Conservation (phyloP, 2,888 invertebrate species). For the Drosophila tripunctata region DNA sequence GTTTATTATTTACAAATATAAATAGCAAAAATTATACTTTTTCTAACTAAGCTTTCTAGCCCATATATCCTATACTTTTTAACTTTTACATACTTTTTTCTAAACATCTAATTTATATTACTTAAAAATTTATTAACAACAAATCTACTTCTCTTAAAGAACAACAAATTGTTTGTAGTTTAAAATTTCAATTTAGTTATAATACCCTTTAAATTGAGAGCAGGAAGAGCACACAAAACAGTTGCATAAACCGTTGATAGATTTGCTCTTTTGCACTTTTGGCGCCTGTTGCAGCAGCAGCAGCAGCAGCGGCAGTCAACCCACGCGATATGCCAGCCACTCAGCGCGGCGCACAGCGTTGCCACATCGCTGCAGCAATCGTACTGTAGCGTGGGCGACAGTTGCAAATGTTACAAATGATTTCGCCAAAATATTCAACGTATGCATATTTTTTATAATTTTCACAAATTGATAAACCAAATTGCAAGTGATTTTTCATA, state of each 20-base stretch:
- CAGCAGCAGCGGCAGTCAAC: slow-evolving; percentile 30
- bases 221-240: slow-evolving; percentile 55
- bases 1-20: too few species aligned
- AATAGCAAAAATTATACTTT: too few species aligned
- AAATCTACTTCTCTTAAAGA: too few species aligned
- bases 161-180: too few species aligned
- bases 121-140: too few species aligned
- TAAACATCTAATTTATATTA: too few species aligned
- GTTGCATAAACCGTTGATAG: slow-evolving; percentile 76
- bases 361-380: slow-evolving; percentile 69
- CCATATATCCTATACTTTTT: too few species aligned
- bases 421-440: slow-evolving; percentile 80
- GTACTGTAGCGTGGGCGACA: slow-evolving; percentile 64
- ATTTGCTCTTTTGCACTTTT: slow-evolving; percentile 41
- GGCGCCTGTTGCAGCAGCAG: slow-evolving; percentile 47
- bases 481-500: slow-evolving; percentile 81
- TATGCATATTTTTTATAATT: slow-evolving; percentile 81
- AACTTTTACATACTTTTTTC: too few species aligned
- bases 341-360: slow-evolving; percentile 47
- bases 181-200: too few species aligned
- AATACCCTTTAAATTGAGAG: neutral
- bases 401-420: slow-evolving; percentile 67
- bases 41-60: too few species aligned
- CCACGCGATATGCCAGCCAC: slow-evolving; percentile 58
- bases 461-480: slow-evolving; percentile 81